Conservation (phyloP, 2,888 invertebrate genomes). For the Chaetoderma sp. region DNA sequence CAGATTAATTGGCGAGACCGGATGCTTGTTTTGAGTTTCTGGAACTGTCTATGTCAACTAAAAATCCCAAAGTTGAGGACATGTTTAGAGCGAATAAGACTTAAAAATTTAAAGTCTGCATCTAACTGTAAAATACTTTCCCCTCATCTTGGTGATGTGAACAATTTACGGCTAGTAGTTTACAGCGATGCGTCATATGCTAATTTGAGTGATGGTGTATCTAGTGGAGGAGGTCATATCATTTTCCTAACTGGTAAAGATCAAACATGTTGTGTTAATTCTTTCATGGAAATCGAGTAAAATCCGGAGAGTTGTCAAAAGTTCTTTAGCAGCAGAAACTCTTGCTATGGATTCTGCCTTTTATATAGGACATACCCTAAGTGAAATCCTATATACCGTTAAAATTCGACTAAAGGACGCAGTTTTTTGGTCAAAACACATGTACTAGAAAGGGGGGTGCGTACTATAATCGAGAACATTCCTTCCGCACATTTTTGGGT, state of each 20-base stretch:
- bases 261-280: conserved; percentile 17
- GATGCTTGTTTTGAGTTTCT: conserved; percentile 1
- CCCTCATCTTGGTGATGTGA: not conserved
- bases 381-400: conserved; percentile 31
- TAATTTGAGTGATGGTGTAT: conserved; percentile 32
- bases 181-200: conserved; percentile 38
- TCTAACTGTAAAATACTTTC: not conserved
- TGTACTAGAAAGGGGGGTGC: no score
- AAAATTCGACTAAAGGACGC: no score
- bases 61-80: not conserved
- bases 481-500: no score
- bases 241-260: conserved; percentile 24
- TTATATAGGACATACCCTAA: conserved; percentile 24
- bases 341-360: conserved; percentile 30
- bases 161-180: no score
- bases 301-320: conserved; percentile 32
- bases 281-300: conserved; percentile 29
- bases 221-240: conserved; percentile 24
- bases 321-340: conserved; percentile 36
- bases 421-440: no score
- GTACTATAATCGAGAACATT: no score
- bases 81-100: not conserved
- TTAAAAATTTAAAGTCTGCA: not conserved
- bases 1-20: not conserved
- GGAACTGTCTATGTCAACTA: not conserved